Base-by-base conservation (phyloP, 1,140 invertebrate genomes). In the Eurosta solidaginis region DNA sequence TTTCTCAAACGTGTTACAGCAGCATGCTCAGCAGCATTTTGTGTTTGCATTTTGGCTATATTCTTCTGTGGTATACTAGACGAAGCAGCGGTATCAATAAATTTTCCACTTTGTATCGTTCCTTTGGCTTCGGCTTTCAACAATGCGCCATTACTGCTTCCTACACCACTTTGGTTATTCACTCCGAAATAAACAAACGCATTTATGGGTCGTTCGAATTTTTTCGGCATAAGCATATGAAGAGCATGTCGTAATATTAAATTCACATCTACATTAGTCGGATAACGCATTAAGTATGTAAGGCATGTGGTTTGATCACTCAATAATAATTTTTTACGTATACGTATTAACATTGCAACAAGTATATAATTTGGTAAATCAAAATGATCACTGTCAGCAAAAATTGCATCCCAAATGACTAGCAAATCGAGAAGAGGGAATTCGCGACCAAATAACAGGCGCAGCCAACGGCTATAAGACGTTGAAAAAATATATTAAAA, bases 381-480 rank as follows among this genome's bases (percentile, higher is more conserved):
- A 82, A 95, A 91, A 77, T 90, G 88, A 20, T 92, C 90, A n/a
- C 91, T 91, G 81, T 94, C 93, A 6, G 93, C 91, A 88, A 96
- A 95, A 40, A 96, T 91, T 42, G 93, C 94, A 82, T 95, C 94
- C 94, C 94, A 96, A 1, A 96, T 83, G 29, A 92, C 90, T 12
- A 95, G 88, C 40, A 95, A 85, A 82, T 95, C 94, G 50, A 92
- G 88, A 74, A 95, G 89, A 20, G 92, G 90, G 87, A 95, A 95
- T 86, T 96, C 94, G 17, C 94, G 89, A 0, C 94, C 94, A 89
- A 96, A 96, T 2, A 96, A 86, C 47, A 96, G 85, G 12, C 94
- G 90, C 12, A 96, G 86, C 94, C 94, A 96, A 1, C 94, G 93
- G 79, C 94, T 95, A 87, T 0, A 89, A 88, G n/a, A n/a, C n/a